These are phyloP conservation scores for Cerastis rubricosa DNA, from an alignment of 2,888 invertebrate genomes.

Conservation along the genomic window DNA sequence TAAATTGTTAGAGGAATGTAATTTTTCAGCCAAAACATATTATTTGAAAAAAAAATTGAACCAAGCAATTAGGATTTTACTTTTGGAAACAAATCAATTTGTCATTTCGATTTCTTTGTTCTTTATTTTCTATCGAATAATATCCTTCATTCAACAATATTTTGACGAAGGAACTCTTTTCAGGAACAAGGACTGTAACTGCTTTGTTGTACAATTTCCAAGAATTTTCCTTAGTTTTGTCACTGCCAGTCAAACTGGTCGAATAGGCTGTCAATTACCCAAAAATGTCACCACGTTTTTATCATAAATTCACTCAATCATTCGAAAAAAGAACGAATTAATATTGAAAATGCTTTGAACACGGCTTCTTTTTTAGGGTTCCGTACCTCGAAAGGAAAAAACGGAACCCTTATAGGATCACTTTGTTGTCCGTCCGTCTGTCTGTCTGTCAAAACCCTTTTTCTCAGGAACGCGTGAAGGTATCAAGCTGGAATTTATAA, in stretches of 20 bases:
- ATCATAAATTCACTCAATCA: slow-evolving; percentile 26
- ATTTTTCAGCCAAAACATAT: background rate
- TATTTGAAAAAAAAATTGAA: background rate
- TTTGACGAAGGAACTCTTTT: background rate
- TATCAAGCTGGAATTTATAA: no score
- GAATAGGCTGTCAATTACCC: slow-evolving; percentile 33
- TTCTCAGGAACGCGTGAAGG: no score
- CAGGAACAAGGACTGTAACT: slow-evolving; percentile 28
- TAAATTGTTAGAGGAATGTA: background rate
- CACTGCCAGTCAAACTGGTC: slow-evolving; percentile 26
- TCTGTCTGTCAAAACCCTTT: no score
- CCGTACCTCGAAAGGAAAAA: no score
- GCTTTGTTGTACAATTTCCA: slow-evolving; percentile 33
- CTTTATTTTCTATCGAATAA: background rate
- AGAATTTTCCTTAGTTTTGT: slow-evolving; percentile 33
- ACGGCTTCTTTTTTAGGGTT: no score
- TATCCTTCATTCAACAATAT: background rate
- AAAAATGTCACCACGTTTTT: slow-evolving; percentile 27
- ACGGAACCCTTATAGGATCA: no score
- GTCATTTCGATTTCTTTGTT: background rate
- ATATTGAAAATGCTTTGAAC: slow-evolving; percentile 26
- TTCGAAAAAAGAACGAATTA: slow-evolving; percentile 38
- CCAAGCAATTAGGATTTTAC: background rate
- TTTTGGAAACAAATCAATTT: background rate
- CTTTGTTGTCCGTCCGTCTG: no score